Conservation (phyloP, 2,888 invertebrate species). For the Taenaris catops region DNA sequence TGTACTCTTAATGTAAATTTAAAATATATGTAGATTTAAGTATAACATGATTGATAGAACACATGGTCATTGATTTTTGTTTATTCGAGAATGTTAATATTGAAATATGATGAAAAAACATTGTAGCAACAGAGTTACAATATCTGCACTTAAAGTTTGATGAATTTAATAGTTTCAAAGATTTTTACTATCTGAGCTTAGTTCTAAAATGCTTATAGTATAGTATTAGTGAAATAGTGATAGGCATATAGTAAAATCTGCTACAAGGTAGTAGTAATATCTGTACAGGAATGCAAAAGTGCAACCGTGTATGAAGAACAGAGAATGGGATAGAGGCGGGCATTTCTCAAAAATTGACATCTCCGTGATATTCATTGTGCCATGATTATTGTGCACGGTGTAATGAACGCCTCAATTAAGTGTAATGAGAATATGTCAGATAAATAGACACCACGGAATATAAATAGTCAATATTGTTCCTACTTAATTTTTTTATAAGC, state of each 20-base stretch:
- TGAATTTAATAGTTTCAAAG: constrained; percentile 14
- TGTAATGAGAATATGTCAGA: too few species aligned
- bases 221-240: constrained; percentile 63
- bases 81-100: too few species aligned
- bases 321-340: constrained; percentile 4
- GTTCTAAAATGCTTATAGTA: constrained; percentile 37
- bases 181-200: constrained; percentile 37
- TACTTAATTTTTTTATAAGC: too few species aligned
- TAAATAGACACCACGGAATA: too few species aligned
- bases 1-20: too few species aligned
- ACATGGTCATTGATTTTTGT: too few species aligned
- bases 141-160: constrained; percentile 20
- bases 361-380: not conserved
- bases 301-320: constrained; percentile 26
- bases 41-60: too few species aligned
- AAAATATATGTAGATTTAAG: too few species aligned
- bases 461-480: too few species aligned
- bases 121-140: constrained; percentile 19
- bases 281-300: constrained; percentile 56
- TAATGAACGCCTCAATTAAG: constrained; percentile 6
- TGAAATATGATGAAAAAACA: too few species aligned
- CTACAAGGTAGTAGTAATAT: constrained; percentile 39
- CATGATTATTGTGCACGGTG: not conserved
- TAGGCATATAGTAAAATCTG: constrained; percentile 56
- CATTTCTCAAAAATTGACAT: constrained; percentile 1